Evolutionary conservation across 92 coral and sea anemone species (phyloP).

Genomic region (Umimayanthus chanpuru): DNA sequence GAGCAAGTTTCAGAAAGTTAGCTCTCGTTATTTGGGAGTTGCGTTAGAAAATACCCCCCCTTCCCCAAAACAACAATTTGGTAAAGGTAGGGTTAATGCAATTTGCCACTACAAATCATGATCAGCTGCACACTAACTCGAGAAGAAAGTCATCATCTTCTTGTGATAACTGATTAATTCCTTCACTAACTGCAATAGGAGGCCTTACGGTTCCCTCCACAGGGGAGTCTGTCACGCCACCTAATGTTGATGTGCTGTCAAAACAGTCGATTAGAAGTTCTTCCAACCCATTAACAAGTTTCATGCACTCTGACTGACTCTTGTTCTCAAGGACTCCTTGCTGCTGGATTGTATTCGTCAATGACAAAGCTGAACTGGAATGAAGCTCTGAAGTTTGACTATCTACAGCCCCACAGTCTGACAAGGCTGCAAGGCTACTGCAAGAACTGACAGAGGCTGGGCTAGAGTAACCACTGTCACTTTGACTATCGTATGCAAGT

Average conservation of each 20-base stretch:
- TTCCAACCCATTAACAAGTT: conserved; percentile 64
- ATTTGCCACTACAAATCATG: not conserved
- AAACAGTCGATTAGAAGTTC: conserved; percentile 70
- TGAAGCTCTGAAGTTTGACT: not conserved
- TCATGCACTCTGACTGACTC: conserved; percentile 1
- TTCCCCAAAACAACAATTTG: too few species aligned
- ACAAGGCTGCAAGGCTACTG: conserved; percentile 47
- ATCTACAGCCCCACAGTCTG: conserved; percentile 15
- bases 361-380: not conserved
- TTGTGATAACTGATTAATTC: not conserved
- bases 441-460: conserved; percentile 93
- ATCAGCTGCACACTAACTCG: conserved; percentile 9
- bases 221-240: not conserved
- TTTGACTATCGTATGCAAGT: conserved; percentile 56
- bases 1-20: too few species aligned
- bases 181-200: not conserved
- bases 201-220: not conserved
- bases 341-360: not conserved
- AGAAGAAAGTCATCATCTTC: conserved; percentile 15
- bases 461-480: conserved; percentile 97
- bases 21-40: too few species aligned
- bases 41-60: too few species aligned
- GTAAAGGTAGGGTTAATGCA: too few species aligned
- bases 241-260: not conserved
- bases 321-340: not conserved